phyloP scores from a whole-genome alignment of 2,888 invertebrate species.

The Cabera pusaria region DNA sequence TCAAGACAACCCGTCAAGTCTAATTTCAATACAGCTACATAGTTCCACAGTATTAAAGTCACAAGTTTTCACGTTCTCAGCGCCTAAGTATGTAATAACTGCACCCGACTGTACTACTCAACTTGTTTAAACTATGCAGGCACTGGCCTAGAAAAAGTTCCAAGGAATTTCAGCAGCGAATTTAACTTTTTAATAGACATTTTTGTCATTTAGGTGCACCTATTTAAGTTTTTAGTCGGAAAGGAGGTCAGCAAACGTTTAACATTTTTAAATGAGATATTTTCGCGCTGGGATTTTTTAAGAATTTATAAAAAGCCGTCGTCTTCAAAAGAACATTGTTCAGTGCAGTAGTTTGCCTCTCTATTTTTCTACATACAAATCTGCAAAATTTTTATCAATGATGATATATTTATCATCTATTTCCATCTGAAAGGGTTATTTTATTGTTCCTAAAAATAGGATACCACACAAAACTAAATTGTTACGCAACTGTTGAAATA shows the following conservation, averaged over 20 bases:
- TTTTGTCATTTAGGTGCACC: conserved; percentile 32
- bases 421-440: conserved; percentile 15
- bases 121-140: conserved; percentile 43
- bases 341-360: background rate
- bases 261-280: conserved; percentile 13
- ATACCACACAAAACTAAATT: conserved; percentile 10
- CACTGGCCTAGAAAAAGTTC: conserved; percentile 37
- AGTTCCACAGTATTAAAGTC: conserved; percentile 14
- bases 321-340: background rate
- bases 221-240: conserved; percentile 24
- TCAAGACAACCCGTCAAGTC: conserved; percentile 7
- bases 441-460: conserved; percentile 6
- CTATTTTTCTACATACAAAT: background rate
- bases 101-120: conserved; percentile 37
- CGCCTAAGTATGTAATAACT: conserved; percentile 50
- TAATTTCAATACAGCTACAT: conserved; percentile 27
- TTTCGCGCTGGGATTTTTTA: conserved; percentile 2
- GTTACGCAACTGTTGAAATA: background rate
- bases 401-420: conserved; percentile 18
- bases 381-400: conserved; percentile 12
- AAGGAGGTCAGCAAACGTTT: conserved; percentile 16
- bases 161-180: conserved; percentile 39
- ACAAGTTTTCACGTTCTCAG: conserved; percentile 26
- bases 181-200: conserved; percentile 39
- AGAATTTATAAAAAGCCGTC: conserved; percentile 3